These are phyloP conservation scores for Nycticebus coucang DNA, from an alignment of 2,113 vertebrate genomes.

Conservation along the genomic window DNA sequence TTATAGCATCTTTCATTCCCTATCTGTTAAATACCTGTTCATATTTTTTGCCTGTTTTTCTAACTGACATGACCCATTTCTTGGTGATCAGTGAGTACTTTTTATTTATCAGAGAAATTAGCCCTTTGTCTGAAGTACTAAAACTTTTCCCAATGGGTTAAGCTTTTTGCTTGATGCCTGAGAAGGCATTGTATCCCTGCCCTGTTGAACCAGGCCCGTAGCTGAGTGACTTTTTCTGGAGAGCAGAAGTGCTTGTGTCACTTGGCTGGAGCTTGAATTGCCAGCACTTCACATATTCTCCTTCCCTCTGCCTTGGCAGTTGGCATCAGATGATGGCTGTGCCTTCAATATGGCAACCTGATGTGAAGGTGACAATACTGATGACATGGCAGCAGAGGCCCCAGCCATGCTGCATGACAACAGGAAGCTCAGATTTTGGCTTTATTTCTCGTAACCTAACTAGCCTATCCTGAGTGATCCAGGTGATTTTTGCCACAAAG, in stretches of 20 bases:
- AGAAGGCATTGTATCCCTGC: not conserved
- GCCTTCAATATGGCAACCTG: not conserved
- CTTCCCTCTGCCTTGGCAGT: not conserved
- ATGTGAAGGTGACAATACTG: not conserved
- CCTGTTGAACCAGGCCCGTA: not conserved
- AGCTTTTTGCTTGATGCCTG: not conserved
- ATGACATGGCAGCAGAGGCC: not conserved
- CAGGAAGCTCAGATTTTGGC: not conserved
- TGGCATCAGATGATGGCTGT: not conserved
- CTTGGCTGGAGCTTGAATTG: not conserved
- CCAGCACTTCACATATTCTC: rapidly evolving
- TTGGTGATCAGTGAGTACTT: not conserved
- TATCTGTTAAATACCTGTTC: not conserved
- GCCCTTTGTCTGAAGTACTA: not conserved
- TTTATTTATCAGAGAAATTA: not conserved
- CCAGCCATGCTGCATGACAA: not conserved
- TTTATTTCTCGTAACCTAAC: not conserved
- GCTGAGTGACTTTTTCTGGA: not conserved
- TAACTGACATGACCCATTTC: not conserved
- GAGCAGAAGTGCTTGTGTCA: not conserved
- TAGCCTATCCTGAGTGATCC: not conserved
- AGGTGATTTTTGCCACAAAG: not conserved
- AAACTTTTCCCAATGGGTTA: not conserved
- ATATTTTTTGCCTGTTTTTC: not conserved
- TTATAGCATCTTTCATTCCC: not conserved